Evolutionary conservation across 2,113 vertebrate genomes (phyloP).

Genomic region (Heterocephalus glaber): DNA sequence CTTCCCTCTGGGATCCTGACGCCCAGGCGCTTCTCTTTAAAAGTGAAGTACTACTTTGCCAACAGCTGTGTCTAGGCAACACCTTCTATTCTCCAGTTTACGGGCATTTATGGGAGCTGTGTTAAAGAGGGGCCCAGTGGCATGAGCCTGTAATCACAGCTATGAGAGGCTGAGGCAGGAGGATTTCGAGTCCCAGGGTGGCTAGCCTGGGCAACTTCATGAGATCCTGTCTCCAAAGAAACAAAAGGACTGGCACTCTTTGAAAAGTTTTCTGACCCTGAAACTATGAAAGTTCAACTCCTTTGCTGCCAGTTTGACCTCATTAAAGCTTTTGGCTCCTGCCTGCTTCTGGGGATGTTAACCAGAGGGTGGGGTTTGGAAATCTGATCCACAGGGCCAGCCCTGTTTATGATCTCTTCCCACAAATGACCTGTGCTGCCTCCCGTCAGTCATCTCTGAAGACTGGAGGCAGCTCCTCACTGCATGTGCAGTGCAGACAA

Average conservation of each 20-base stretch:
- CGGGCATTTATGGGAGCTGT: neutral
- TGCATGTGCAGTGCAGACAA: conserved; percentile 20
- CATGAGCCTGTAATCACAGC: too few relatives aligned
- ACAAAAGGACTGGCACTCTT: neutral
- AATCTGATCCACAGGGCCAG: conserved; percentile 46
- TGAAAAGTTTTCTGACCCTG: conserved; percentile 49
- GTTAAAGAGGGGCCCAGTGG: neutral
- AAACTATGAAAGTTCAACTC: conserved; percentile 51
- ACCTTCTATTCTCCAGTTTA: neutral
- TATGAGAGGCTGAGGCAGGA: neutral
- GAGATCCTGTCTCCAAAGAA: neutral
- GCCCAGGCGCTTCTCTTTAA: neutral
- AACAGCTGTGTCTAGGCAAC: neutral
- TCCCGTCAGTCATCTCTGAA: conserved; percentile 50
- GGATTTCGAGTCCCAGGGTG: neutral
- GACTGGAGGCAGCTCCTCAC: conserved; percentile 18
- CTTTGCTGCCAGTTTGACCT: conserved; percentile 53
- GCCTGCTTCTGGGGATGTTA: conserved; percentile 66
- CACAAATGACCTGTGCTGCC: conserved; percentile 53
- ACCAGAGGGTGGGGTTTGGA: conserved; percentile 52
- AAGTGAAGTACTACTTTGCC: conserved; percentile 1
- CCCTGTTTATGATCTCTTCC: conserved; percentile 58
- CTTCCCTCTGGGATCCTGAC: neutral
- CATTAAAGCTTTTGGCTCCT: conserved; percentile 42
- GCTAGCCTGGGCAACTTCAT: neutral